phyloP scores from a whole-genome alignment of 2,888 invertebrate genomes.

The Cetonia aurata region DNA sequence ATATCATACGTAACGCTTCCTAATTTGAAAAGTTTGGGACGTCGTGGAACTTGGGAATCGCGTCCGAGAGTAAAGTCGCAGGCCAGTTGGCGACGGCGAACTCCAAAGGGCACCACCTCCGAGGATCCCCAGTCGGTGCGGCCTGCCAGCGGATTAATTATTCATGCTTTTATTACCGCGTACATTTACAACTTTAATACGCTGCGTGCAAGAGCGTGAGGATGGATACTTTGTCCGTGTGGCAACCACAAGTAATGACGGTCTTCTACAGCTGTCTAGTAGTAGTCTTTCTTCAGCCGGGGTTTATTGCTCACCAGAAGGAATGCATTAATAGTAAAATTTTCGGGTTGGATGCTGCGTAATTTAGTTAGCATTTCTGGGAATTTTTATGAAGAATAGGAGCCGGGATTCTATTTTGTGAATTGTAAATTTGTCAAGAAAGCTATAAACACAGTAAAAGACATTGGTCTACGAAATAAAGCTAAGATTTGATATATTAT shows the following conservation, averaged over 20 bases:
- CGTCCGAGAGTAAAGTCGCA: too few relatives aligned
- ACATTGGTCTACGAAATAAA: too few relatives aligned
- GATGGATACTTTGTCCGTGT: conserved; percentile 3
- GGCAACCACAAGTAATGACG: conserved; percentile 1
- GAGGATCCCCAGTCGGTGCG: background rate
- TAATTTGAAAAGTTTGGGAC: conserved; percentile 21
- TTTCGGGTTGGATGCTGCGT: background rate
- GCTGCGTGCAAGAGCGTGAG: background rate
- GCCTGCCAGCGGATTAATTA: conserved; percentile 13
- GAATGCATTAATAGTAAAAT: conserved; percentile 28
- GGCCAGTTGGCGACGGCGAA: too few relatives aligned
- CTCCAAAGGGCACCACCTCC: too few relatives aligned
- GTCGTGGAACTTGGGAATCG: conserved; percentile 3
- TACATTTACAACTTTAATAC: conserved; percentile 28
- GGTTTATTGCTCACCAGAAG: conserved; percentile 1
- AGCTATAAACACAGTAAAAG: too few relatives aligned
- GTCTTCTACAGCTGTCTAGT: background rate
- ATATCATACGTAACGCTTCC: too few relatives aligned
- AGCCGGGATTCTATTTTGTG: too few relatives aligned
- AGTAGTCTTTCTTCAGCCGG: background rate
- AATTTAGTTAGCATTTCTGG: too few relatives aligned
- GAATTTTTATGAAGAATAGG: too few relatives aligned
- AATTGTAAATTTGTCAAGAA: too few relatives aligned
- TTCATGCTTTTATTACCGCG: conserved; percentile 27
- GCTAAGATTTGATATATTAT: too few relatives aligned